Base-by-base conservation (phyloP, 2,113 vertebrate genomes). In the Lethenteron camtschaticum region DNA sequence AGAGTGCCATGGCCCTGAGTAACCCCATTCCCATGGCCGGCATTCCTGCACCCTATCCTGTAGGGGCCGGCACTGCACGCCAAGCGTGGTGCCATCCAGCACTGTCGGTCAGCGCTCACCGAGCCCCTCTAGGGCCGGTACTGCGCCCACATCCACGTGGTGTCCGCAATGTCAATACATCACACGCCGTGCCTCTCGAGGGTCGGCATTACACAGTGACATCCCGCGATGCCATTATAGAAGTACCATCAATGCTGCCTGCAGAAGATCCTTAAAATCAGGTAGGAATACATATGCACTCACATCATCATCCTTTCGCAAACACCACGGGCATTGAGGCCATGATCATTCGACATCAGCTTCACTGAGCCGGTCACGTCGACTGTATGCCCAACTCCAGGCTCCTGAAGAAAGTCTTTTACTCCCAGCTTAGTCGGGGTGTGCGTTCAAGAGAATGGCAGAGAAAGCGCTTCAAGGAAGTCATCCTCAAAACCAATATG, bases 231-330 rank as follows among this genome's bases (percentile, higher is more conserved):
- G 24, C 24, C 24, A 63, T 13, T 63, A 18, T 13, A 63, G 7
- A 63, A 63, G 59, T 63, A 8, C 16, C 59, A 63, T 63, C 59
- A 63, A 63, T 63, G 59, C 59, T 63, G 7, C 59, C 59, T 63
- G 59, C 59, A 8, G 59, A 63, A 63, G 13, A 63, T 18, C 59
- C 41, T 41, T 41, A 41, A 41, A 41, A 41, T 63, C 59, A 13
- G 59, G 59, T 14, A 18, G 13, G 59, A 18, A 18, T 14, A 63
- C 13, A 63, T 13, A 63, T 63, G 59, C 59, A 63, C 59, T 14
- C 3, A 63, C 59, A 63, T 63, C 16, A 13, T 5, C 16, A 18
- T 63, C 13, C 3, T 63, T 18, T 63, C 59, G 16, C 4, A 18
- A 63, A 63, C 59, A 63, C 59, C 13, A 63, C 16, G 59, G 59